Evolutionary conservation across 2,797 vertebrate species (phyloP).

Genomic region (Melanotaenia maccullochi): DNA sequence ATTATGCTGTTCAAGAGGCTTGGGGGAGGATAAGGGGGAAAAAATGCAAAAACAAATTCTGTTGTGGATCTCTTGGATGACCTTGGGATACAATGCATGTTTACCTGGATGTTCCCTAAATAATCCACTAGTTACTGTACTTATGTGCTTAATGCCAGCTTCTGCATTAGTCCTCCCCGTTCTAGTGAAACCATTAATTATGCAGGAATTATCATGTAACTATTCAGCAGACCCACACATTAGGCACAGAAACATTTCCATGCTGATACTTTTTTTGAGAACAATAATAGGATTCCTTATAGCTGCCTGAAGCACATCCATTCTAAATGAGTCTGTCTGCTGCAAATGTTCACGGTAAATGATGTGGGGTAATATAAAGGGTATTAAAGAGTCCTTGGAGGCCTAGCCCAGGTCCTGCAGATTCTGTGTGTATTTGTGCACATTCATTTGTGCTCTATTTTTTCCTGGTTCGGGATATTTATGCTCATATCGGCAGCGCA

Average conservation of each 20-base stretch:
- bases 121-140: constrained; percentile 58
- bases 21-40: background rate
- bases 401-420: constrained; percentile 49
- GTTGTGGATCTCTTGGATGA: background rate
- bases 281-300: constrained; percentile 74
- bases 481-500: constrained; percentile 29
- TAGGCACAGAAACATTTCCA: constrained; percentile 59
- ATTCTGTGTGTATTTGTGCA: constrained; percentile 23
- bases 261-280: constrained; percentile 68
- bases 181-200: constrained; percentile 68
- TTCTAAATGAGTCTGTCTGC: constrained; percentile 65
- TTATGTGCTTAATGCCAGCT: constrained; percentile 52
- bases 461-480: constrained; percentile 41
- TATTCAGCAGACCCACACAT: constrained; percentile 47
- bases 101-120: constrained; percentile 46
- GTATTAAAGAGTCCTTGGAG: constrained; percentile 62
- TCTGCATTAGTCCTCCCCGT: constrained; percentile 64
- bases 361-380: constrained; percentile 60
- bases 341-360: constrained; percentile 61
- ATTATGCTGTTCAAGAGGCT: background rate
- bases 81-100: constrained; percentile 19
- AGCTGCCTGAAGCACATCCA: constrained; percentile 71
- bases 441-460: constrained; percentile 8
- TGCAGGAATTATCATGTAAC: constrained; percentile 69
- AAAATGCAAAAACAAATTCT: background rate